Evolutionary conservation across 2,888 invertebrate species (phyloP), one percentile per base, ranked within the genome.

Genomic region (Harmothoe impar): DNA sequence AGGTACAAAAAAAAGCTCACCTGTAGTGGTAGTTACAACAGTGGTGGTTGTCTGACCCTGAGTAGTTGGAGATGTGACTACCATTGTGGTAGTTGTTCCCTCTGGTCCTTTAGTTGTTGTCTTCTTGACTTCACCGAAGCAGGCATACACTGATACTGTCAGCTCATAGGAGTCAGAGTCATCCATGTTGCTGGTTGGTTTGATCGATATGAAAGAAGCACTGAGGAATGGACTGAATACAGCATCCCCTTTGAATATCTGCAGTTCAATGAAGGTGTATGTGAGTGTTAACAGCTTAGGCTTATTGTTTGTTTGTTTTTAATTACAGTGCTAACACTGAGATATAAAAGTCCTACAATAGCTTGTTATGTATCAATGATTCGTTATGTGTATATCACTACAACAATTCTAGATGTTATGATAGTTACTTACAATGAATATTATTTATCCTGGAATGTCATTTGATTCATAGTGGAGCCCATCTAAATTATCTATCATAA

Each of bases 141-240:
- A 86, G 29, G 86, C 86, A 54, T 54, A 56, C 20, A 86, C 86
- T 1, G 7, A 10, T 15, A 86, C 56, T 29, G 17, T 33, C 81
- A 81, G 81, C 10, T 43, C 23, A n/a, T 81, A 81, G 81, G 7
- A 35, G 20, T 81, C n/a, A 0, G 5, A 12, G 20, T 17, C 20
- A 25, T n/a, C 77, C 0, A 10, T 35, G 5, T 15, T 17, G 0
- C 1, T 17, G 15, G 33, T 81, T 23, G 81, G 81, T 17, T 17
- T n/a, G 33, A 81, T 81, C 35, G 43, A 0, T 17, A 81, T 81
- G 23, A 81, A 10, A 3, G 0, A 5, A 23, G 81, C 43, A 0
- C 0, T 35, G 0, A 81, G 0, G 43, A 33, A 35, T 25, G 81
- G 81, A 15, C 10, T 5, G 10, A 77, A 31, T 12, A 31, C 31